Conservation (phyloP, 2,797 vertebrate species). For the Crocodylus rhombifer region DNA sequence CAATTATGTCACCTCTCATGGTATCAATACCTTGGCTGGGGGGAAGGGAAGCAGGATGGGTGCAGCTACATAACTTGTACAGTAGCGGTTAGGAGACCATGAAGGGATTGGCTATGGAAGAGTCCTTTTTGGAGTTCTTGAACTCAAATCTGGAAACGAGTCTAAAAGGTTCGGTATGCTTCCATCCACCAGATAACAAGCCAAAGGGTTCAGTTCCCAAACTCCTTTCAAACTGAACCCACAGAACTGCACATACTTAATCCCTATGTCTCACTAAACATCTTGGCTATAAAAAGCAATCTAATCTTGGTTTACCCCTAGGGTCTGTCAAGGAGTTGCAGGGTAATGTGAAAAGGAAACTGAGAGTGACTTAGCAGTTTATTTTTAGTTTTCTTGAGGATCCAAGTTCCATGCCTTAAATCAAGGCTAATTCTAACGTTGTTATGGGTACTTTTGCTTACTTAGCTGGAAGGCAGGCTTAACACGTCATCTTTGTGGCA, state of each 20-base stretch:
- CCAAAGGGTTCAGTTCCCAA: background rate
- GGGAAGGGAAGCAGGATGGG: background rate
- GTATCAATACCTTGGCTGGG: background rate
- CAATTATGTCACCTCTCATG: background rate
- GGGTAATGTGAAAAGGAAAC: background rate
- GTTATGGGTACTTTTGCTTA: background rate
- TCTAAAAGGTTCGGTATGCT: background rate
- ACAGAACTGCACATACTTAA: background rate
- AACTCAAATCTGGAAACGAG: background rate
- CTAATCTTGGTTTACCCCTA: background rate
- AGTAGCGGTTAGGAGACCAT: background rate
- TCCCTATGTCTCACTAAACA: background rate
- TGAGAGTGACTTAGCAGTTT: background rate
- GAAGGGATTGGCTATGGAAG: background rate
- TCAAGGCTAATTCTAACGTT: background rate
- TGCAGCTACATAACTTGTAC: background rate
- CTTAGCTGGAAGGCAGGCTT: background rate
- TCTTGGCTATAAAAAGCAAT: background rate
- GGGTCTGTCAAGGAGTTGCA: background rate
- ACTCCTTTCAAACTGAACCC: rapidly evolving
- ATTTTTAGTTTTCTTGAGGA: background rate
- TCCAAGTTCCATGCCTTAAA: background rate
- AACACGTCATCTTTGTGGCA: background rate
- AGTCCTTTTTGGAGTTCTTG: background rate
- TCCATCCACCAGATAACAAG: background rate